phyloP scores from a whole-genome alignment of 2,113 vertebrate species.

The Psammodynastes pulverulentus region DNA sequence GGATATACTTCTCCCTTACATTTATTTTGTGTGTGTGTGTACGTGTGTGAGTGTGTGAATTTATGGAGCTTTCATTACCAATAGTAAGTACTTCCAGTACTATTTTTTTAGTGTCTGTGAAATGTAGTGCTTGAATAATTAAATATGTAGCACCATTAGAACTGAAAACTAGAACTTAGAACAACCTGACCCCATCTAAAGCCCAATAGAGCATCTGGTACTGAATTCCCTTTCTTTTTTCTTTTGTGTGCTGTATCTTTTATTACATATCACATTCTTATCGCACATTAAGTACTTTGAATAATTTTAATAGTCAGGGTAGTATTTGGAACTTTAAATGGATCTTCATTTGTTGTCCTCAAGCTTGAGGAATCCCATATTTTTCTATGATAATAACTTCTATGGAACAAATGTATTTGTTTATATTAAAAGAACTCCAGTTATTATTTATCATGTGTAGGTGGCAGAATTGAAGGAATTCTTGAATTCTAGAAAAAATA shows the following conservation, averaged over 20 bases:
- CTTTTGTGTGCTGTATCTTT: not conserved
- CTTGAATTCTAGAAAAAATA: not conserved
- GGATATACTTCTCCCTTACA: conserved; percentile 43
- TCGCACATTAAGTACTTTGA: not conserved
- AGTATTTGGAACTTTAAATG: not conserved
- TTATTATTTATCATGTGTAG: not conserved
- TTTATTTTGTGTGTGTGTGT: conserved; percentile 25
- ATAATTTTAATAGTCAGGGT: not conserved
- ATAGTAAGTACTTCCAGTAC: conserved; percentile 51
- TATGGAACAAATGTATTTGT: not conserved
- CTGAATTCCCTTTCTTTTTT: not conserved
- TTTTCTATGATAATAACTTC: not conserved
- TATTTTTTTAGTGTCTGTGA: conserved; percentile 46
- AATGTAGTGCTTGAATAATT: conserved; percentile 36
- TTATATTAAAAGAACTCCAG: not conserved
- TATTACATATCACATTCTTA: not conserved
- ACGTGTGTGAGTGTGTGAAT: not conserved
- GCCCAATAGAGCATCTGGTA: not conserved
- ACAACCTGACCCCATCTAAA: not conserved
- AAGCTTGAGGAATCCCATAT: not conserved
- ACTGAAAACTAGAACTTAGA: not conserved
- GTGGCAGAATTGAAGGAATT: not conserved
- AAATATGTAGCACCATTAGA: conserved; percentile 15
- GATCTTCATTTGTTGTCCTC: not conserved
- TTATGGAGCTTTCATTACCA: conserved; percentile 40